Evolutionary conservation across 2,888 invertebrate species (phyloP), one percentile per base, ranked within the genome.

Genomic region (Synergus itoensis): DNA sequence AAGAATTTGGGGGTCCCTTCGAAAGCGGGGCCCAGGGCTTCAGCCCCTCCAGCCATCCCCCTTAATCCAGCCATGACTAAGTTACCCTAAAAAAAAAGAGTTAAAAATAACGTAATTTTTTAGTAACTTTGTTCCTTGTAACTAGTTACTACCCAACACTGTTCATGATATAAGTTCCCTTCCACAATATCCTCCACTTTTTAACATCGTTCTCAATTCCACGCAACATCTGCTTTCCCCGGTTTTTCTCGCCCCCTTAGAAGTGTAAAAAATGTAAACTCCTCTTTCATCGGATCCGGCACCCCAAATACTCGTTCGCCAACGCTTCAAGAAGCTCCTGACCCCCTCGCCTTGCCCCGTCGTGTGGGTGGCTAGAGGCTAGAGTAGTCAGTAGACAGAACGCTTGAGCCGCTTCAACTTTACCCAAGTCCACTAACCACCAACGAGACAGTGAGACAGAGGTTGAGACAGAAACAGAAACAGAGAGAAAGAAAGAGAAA

Each of bases 221-320:
- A 53, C 9, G 60, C 64, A 36, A 64, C 64, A 64, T 36, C 64
- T 40, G 64, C 40, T 64, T 64, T 64, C 40, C 40, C 36, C 41
- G n/a, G 40, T 16, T 64, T 64, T 64, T 64, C 64, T 40, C 60
- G 60, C 60, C 60, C 60, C 16, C 16, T 28, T 28, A 28, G 28
- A 28, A 28, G 3, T 48, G 36, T 8, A 69, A 69, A 69, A 69
- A 69, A 48, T 14, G 18, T 28, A 21, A 28, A 18, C 41, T 65
- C 65, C 41, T 18, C 12, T 65, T 43, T 65, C 65, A 21, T 67
- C 67, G 21, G 67, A 43, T 67, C 14, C n/a, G 21, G 73, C 73
- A 73, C 53, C 73, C 73, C 65, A 76, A 82, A 82, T 81, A 84
- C 82, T 76, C 77, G 83, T 86, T 83, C 80, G 83, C 83, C 85